These are phyloP conservation scores for Meiosimyza platycephala DNA, from an alignment of 2,888 invertebrate genomes.

Conservation along the genomic window DNA sequence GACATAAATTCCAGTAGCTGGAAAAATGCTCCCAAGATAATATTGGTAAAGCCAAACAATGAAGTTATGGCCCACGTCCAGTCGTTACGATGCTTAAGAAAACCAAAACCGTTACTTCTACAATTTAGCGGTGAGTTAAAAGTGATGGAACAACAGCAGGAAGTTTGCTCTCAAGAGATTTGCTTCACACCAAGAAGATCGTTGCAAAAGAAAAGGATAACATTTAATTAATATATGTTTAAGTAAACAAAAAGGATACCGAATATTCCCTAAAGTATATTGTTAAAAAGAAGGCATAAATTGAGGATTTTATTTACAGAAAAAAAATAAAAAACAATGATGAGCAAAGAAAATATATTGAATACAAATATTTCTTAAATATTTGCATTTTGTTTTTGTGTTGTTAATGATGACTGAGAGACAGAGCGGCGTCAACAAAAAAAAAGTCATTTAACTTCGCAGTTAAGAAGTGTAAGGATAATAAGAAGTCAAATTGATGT, in stretches of 20 bases:
- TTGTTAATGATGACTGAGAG: conserved; percentile 3
- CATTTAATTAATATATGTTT: conserved; percentile 25
- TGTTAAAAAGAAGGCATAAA: conserved; percentile 1
- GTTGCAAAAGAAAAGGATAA: neutral
- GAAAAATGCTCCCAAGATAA: conserved; percentile 21
- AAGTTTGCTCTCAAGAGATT: conserved; percentile 15
- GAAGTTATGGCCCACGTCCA: neutral
- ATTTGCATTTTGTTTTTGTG: conserved; percentile 20
- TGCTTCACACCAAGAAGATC: neutral
- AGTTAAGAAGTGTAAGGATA: neutral
- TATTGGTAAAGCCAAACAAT: neutral
- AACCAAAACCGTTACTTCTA: conserved; percentile 25
- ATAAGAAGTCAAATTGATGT: conserved; percentile 4
- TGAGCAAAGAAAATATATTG: no score
- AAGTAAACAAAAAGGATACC: neutral
- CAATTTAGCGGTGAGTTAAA: conserved; percentile 28
- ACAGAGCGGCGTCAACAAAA: conserved; percentile 18
- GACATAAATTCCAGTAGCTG: conserved; percentile 1
- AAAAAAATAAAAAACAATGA: neutral
- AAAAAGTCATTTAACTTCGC: neutral
- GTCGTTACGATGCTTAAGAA: conserved; percentile 13
- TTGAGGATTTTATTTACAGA: conserved; percentile 15
- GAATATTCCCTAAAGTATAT: neutral
- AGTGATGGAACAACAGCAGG: neutral
- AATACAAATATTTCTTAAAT: conserved; percentile 25